Conservation (phyloP, 2,888 invertebrate genomes). For the Caenorhabditis sp. region DNA sequence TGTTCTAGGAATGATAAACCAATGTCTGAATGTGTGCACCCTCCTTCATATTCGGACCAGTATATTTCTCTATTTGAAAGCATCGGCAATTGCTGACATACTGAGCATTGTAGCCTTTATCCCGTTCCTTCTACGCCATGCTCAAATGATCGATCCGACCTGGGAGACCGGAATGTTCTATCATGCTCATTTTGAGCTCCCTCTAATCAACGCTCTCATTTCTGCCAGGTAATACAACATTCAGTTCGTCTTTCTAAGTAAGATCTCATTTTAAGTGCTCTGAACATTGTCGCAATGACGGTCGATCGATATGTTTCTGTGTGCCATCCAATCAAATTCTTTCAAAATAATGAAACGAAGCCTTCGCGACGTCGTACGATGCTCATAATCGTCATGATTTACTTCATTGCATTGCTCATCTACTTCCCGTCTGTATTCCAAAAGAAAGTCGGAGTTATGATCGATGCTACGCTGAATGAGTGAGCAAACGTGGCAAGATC, state of each 20-base stretch:
- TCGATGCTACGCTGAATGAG: constrained; percentile 17
- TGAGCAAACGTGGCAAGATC: too few relatives aligned
- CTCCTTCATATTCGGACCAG: constrained; percentile 74
- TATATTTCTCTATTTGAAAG: constrained; percentile 80
- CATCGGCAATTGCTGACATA: constrained; percentile 86
- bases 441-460: constrained; percentile 74
- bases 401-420: constrained; percentile 79
- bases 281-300: constrained; percentile 81
- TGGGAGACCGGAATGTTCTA: constrained; percentile 83
- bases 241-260: background rate
- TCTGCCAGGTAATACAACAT: constrained; percentile 78
- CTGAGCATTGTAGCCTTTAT: constrained; percentile 85
- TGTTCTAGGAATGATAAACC: constrained; percentile 76
- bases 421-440: constrained; percentile 80
- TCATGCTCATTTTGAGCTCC: constrained; percentile 81
- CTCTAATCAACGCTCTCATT: constrained; percentile 81
- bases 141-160: constrained; percentile 67
- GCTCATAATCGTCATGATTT: constrained; percentile 79
- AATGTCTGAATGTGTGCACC: constrained; percentile 78
- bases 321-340: constrained; percentile 78
- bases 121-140: constrained; percentile 75
- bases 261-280: constrained; percentile 77
- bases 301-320: constrained; percentile 81
- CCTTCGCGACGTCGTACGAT: constrained; percentile 74
- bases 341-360: constrained; percentile 78